Percentiles rank a stretch among this genome's conserved stretches.
Evolutionary conservation across 2,888 invertebrate species (phyloP).

Genomic region (Trilocha varians): DNA sequence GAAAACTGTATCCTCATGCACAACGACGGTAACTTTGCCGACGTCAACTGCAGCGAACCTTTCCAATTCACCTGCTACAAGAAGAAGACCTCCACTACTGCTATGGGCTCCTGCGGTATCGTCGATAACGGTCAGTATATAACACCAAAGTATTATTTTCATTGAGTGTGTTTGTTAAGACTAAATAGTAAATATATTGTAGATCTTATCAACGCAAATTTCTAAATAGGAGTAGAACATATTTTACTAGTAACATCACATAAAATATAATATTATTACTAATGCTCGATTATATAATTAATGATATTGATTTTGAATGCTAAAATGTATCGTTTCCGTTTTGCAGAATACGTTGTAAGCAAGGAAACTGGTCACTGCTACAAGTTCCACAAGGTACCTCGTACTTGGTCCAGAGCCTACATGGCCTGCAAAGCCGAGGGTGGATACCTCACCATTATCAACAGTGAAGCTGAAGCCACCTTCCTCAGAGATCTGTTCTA

Average conservation of each 20-base stretch:
- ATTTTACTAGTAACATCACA: too few species aligned
- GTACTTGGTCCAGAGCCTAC: neutral
- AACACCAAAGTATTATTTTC: neutral
- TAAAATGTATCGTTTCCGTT: neutral
- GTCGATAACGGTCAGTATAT: slow-evolving; percentile 1
- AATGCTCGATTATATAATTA: too few species aligned
- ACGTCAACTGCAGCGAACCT: slow-evolving; percentile 17
- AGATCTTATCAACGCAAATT: too few species aligned
- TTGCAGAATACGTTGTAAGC: neutral
- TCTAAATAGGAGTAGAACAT: too few species aligned
- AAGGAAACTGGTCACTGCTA: slow-evolving; percentile 1
- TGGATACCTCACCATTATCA: slow-evolving; percentile 31
- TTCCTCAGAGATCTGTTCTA: slow-evolving; percentile 22
- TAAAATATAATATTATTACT: too few species aligned
- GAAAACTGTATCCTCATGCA: slow-evolving; percentile 20
- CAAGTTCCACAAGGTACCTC: neutral
- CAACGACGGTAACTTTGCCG: slow-evolving; percentile 16
- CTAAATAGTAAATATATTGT: too few species aligned
- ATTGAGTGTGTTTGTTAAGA: too few species aligned
- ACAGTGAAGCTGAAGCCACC: slow-evolving; percentile 26
- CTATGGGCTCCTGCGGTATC: neutral
- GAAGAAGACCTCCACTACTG: slow-evolving; percentile 10
- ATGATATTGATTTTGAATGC: neutral
- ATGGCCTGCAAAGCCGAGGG: neutral
- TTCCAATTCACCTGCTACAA: slow-evolving; percentile 24